Conservation (phyloP, 1,140 invertebrate genomes). For the Drosophila leontia region DNA sequence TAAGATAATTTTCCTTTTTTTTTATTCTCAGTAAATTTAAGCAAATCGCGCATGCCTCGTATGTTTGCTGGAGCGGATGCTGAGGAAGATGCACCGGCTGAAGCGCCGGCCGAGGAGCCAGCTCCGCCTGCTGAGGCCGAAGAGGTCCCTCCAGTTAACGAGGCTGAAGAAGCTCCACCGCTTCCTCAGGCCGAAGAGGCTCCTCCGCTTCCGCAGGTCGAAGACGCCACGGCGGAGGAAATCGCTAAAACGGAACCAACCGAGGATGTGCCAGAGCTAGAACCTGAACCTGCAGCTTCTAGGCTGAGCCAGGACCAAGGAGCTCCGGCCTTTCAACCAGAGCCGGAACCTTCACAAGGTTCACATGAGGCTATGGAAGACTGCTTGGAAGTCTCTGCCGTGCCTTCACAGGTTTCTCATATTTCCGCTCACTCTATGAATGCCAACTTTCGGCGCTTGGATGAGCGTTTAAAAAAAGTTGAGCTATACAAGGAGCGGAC, state of each 20-base stretch:
- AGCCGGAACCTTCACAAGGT: background rate
- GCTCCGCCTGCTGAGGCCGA: background rate
- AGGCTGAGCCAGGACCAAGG: background rate
- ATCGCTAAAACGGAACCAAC: background rate
- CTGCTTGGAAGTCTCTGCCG: background rate
- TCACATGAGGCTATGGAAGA: background rate
- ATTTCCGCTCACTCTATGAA: conserved; percentile 18
- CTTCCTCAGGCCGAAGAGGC: conserved; percentile 9
- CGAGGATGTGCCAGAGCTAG: background rate
- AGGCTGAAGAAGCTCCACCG: conserved; percentile 7
- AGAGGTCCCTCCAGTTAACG: too few relatives aligned
- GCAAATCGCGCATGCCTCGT: conserved; percentile 53
- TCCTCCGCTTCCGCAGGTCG: background rate
- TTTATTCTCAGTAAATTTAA: conserved; percentile 18
- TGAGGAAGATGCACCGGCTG: conserved; percentile 26
- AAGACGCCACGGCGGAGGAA: background rate
- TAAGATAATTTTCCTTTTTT: background rate
- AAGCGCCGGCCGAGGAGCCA: conserved; percentile 19
- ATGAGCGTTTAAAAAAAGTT: conserved; percentile 48
- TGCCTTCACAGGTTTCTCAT: conserved; percentile 29
- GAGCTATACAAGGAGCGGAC: conserved; percentile 59
- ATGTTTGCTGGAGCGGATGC: conserved; percentile 57
- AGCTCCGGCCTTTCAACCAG: background rate
- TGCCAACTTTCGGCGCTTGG: conserved; percentile 30
- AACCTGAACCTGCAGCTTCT: background rate